Evolutionary conservation across 2,113 vertebrate species (phyloP).

Genomic region (Xiphophorus couchianus): DNA sequence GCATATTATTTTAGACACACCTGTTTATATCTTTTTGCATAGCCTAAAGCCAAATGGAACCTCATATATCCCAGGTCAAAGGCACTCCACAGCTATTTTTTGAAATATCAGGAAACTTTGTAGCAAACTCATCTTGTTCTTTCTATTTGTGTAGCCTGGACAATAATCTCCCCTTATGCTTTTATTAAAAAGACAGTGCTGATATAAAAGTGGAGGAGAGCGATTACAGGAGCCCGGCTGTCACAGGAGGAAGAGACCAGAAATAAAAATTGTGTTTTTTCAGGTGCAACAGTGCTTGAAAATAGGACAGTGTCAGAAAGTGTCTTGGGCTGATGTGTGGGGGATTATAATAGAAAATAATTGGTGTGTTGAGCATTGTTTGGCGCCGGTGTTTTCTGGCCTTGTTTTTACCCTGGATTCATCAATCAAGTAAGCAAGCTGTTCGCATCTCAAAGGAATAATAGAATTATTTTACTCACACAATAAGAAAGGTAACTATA

Average conservation of each 20-base stretch:
- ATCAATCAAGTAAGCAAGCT: conserved; percentile 1
- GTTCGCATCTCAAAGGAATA: not conserved
- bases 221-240: not conserved
- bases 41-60: not conserved
- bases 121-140: not conserved
- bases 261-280: conserved; percentile 3
- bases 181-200: not conserved
- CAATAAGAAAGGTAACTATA: not conserved
- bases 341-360: not conserved
- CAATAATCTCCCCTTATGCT: not conserved
- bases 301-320: not conserved
- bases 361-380: not conserved
- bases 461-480: not conserved
- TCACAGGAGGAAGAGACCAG: not conserved
- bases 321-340: not conserved
- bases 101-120: not conserved
- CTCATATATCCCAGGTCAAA: not conserved
- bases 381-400: not conserved
- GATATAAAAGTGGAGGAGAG: not conserved
- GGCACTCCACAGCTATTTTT: not conserved
- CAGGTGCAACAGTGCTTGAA: conserved; percentile 2
- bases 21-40: not conserved
- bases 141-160: not conserved
- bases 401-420: not conserved
- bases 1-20: not conserved